phyloP scores from a whole-genome alignment of 1,140 invertebrate genomes.

The Pseudomyrmex pallidus region DNA sequence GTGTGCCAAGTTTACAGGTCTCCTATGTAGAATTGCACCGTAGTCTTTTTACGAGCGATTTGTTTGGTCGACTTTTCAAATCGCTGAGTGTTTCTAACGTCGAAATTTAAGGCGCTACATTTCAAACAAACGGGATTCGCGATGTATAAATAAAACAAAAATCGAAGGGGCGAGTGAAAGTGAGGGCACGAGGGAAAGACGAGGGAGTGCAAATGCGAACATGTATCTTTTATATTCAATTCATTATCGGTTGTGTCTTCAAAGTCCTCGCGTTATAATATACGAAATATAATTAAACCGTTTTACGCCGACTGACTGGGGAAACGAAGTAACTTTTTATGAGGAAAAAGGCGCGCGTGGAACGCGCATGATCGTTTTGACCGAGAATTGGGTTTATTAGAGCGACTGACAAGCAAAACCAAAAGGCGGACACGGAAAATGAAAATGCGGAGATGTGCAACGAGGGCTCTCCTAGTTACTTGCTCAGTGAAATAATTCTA shows the following conservation, averaged over 20 bases:
- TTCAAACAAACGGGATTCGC: conserved; percentile 31
- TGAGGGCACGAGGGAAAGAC: conserved; percentile 1
- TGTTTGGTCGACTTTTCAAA: not conserved
- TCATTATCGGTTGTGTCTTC: conserved; percentile 26
- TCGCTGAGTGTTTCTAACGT: conserved; percentile 20
- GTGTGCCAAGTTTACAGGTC: conserved; percentile 6
- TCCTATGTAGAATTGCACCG: not conserved
- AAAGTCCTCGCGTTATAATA: no score
- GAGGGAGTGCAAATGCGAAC: conserved; percentile 9
- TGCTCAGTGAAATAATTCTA: conserved; percentile 80
- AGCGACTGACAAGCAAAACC: conserved; percentile 19
- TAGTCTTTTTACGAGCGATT: not conserved
- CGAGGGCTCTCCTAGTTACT: conserved; percentile 73
- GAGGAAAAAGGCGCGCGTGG: conserved; percentile 5
- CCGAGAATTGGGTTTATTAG: not conserved
- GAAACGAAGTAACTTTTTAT: conserved; percentile 10
- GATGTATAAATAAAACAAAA: conserved; percentile 51
- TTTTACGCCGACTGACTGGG: conserved; percentile 55
- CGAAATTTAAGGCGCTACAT: conserved; percentile 22
- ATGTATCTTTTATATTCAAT: conserved; percentile 47
- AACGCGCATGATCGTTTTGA: conserved; percentile 48
- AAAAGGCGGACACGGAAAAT: not conserved
- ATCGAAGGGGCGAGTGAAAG: conserved; percentile 36
- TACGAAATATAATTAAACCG: not conserved
- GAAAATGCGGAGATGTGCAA: conserved; percentile 33